These are phyloP conservation scores for Laupala kohalensis DNA, from an alignment of 1,140 invertebrate species.

Conservation along the genomic window DNA sequence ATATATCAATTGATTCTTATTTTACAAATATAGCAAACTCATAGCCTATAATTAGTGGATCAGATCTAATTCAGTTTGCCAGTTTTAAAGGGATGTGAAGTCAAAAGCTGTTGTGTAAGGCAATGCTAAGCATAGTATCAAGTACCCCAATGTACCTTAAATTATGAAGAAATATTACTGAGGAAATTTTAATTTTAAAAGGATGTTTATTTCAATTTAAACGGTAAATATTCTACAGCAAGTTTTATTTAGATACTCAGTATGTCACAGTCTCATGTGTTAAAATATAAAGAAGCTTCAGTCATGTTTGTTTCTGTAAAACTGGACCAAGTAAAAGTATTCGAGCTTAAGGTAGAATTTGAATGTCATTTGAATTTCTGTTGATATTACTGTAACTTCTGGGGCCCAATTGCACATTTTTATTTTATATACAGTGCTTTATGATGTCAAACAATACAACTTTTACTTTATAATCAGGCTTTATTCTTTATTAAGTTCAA, in stretches of 20 bases:
- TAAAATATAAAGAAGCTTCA: background rate
- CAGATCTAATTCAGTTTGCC: background rate
- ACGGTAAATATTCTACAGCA: background rate
- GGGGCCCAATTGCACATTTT: background rate
- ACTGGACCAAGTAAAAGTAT: background rate
- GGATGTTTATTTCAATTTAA: background rate
- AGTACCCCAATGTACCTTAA: background rate
- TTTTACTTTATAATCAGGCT: too few relatives aligned
- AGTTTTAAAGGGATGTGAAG: background rate
- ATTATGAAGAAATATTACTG: background rate
- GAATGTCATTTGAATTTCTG: background rate
- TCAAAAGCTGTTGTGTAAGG: background rate
- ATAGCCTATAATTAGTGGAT: background rate
- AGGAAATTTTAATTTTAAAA: background rate
- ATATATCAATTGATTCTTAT: background rate
- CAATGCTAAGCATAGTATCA: background rate
- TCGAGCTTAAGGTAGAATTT: background rate
- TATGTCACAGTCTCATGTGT: background rate
- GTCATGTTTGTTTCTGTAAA: background rate
- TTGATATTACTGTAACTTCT: background rate
- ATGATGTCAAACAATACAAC: background rate
- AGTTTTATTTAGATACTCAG: background rate
- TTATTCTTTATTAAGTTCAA: too few relatives aligned
- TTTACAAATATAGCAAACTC: background rate
- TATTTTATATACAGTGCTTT: background rate